These are phyloP conservation scores for Globia sparganii DNA, from an alignment of 2,888 invertebrate genomes.

Conservation along the genomic window DNA sequence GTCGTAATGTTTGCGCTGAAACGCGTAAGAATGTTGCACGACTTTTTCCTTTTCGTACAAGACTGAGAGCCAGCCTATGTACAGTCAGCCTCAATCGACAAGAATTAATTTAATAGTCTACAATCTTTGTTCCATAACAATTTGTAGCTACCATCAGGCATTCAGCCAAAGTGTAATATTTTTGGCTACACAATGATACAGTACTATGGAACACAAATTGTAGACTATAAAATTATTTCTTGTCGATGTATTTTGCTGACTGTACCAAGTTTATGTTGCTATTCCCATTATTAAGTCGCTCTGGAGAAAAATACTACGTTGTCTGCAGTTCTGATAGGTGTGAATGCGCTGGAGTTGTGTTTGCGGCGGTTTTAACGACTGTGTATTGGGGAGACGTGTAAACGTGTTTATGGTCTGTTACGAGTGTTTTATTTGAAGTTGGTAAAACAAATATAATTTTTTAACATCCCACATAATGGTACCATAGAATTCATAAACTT, in stretches of 20 bases:
- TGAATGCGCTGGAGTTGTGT: conserved; percentile 34
- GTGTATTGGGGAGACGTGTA: conserved; percentile 28
- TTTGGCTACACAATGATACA: background rate
- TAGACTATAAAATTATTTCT: background rate
- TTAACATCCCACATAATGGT: background rate
- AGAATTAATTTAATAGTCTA: background rate
- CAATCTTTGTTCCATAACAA: background rate
- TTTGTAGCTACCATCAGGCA: no score
- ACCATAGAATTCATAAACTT: background rate
- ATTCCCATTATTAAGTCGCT: conserved; percentile 57
- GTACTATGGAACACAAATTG: background rate
- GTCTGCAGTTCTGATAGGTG: conserved; percentile 38
- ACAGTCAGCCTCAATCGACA: background rate
- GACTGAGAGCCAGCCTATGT: conserved; percentile 34
- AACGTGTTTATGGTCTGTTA: conserved; percentile 35
- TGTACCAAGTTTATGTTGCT: conserved; percentile 41
- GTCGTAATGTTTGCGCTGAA: conserved; percentile 65
- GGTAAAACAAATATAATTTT: conserved; percentile 8
- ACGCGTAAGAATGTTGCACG: conserved; percentile 53
- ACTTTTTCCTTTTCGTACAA: conserved; percentile 44
- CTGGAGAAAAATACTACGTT: conserved; percentile 48
- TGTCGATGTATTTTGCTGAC: background rate
- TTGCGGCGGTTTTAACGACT: conserved; percentile 46
- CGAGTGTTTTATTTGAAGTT: conserved; percentile 29
- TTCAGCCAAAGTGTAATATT: background rate